A percentile compares a stretch with the other conserved stretches of the same genome.
phyloP scores from a whole-genome alignment of 2,113 vertebrate genomes.

The Eonycteris spelaea region DNA sequence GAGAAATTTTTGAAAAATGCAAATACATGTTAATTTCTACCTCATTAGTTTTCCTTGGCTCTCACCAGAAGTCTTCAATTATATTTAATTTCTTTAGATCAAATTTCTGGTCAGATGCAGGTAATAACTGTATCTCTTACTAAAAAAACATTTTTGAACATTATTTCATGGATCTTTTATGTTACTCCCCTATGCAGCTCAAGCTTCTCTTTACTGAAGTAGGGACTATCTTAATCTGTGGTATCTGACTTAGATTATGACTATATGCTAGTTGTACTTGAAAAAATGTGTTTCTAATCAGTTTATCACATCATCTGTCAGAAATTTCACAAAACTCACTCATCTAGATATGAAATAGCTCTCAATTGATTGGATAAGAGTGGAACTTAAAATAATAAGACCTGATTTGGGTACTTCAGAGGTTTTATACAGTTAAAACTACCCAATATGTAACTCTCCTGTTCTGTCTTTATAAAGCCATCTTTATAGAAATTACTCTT shows the following conservation, averaged over 20 bases:
- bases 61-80: not conserved
- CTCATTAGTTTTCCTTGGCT: not conserved
- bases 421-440: not conserved
- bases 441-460: not conserved
- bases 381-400: slow-evolving; percentile 5
- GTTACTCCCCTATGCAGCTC: not conserved
- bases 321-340: not conserved
- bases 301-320: not conserved
- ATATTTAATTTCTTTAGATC: not conserved
- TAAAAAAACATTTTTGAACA: not conserved
- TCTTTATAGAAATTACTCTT: not conserved
- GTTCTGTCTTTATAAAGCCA: not conserved
- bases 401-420: not conserved
- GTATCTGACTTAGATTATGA: not conserved
- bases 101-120: slow-evolving; percentile 1
- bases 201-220: not conserved
- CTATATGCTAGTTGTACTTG: not conserved
- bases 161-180: not conserved
- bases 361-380: not conserved
- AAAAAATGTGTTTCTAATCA: not conserved
- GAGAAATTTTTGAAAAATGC: not conserved
- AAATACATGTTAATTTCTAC: not conserved
- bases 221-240: not conserved
- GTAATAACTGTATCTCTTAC: not conserved
- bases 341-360: not conserved